A percentile compares a stretch with the other conserved stretches of the same genome.
These are phyloP conservation scores for Hypena proboscidalis DNA, from an alignment of 2,888 invertebrate genomes.

Conservation along the genomic window DNA sequence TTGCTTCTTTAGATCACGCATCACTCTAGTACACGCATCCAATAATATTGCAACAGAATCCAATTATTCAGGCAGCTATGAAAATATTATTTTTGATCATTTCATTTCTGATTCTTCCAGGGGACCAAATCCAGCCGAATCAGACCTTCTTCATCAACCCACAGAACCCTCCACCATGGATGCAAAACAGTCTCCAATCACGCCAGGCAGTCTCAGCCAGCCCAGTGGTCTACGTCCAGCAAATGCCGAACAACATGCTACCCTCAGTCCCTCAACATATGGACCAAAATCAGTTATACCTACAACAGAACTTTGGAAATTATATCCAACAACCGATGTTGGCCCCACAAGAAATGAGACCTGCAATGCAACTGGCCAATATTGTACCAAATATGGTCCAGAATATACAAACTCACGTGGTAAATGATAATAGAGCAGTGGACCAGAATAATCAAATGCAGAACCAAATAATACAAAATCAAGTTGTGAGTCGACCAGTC, in stretches of 20 bases:
- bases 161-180: constrained; percentile 78
- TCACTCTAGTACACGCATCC: too few species aligned
- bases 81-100: too few species aligned
- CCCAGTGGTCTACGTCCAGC: constrained; percentile 73
- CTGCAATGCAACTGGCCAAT: constrained; percentile 48
- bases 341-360: constrained; percentile 52
- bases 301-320: constrained; percentile 65
- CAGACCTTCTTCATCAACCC: constrained; percentile 72
- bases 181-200: constrained; percentile 57
- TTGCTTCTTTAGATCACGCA: too few species aligned
- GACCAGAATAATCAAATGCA: constrained; percentile 38
- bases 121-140: constrained; percentile 69
- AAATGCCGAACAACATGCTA: constrained; percentile 64
- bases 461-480: constrained; percentile 37
- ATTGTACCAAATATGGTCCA: constrained; percentile 51
- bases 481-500: constrained; percentile 33
- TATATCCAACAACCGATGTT: constrained; percentile 67
- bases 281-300: constrained; percentile 68
- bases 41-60: too few species aligned
- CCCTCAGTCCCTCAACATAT: constrained; percentile 62
- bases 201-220: constrained; percentile 51
- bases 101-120: too few species aligned
- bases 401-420: constrained; percentile 43
- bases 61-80: too few species aligned
- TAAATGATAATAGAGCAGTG: constrained; percentile 35